Base-by-base conservation (phyloP, 1,140 invertebrate species). In the Asobara japonica region DNA sequence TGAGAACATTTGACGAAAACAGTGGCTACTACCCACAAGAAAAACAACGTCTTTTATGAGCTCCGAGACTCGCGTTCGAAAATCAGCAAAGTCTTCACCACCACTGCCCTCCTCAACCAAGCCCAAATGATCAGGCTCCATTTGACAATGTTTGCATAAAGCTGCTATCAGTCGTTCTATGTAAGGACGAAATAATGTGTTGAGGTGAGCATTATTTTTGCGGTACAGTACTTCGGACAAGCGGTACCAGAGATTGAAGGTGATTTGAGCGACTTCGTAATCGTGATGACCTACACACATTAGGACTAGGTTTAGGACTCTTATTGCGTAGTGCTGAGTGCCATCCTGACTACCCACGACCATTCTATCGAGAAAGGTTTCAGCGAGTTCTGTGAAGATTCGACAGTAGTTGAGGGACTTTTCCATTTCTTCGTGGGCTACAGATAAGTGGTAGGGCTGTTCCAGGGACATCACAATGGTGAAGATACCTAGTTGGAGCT, bases 1-100 rank as follows among this genome's bases (percentile, higher is more conserved):
- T 0, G 92, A 81, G 83, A 95, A 95, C 93, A 98, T 97, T 88
- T 98, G 95, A 77, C 94, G 90, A 85, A 99, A 98, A 83, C 96
- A 96, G 65, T 93, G 92, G 69, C 94, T 93, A 41, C 96, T 97
- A 0, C 97, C 96, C 67, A 98, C 94, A 71, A 99, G 96, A 84
- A 98, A 99, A n/a, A 98, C 94, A 27, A 99, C 95, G 87, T 99
- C 98, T 85, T 97, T 97, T 60, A 99, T 96, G 51, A 99, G 87
- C 81, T 99, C 97, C 6, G 93, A 94, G 0, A 97, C 97, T 82
- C 96, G 93, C 66, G 90, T 86, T 78, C 98, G 89, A 85, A 99
- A 99, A 75, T 98, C 96, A 82, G 94, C 89, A 56, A 93, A 89
- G 13, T 85, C 79, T 36, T 85, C 79, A 2, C 83, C 83, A 16